Conservation (phyloP, 2,797 vertebrate genomes). For the Micropoecilia bifurca region DNA sequence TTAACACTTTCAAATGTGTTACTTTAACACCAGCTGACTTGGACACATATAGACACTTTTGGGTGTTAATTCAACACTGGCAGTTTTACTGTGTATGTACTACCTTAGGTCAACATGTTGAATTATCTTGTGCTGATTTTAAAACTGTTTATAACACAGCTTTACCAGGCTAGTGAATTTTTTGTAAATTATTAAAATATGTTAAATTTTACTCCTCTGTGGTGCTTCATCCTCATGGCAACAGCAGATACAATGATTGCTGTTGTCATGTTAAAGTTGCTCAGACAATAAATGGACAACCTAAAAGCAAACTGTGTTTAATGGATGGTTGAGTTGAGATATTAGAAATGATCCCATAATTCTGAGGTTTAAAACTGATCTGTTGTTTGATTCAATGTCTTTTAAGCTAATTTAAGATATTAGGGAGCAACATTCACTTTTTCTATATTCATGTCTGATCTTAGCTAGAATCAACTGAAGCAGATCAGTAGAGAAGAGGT, state of each 20-base stretch:
- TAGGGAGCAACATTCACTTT: neutral
- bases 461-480: neutral
- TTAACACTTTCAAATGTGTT: too few species aligned
- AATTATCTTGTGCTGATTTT: neutral
- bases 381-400: neutral
- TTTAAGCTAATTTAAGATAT: neutral
- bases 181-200: slow-evolving; percentile 23
- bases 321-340: neutral
- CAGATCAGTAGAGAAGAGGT: neutral
- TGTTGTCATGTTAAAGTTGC: neutral
- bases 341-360: neutral
- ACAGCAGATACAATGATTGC: neutral
- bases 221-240: neutral
- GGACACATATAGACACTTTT: too few species aligned
- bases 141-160: neutral
- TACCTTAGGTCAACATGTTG: neutral
- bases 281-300: neutral
- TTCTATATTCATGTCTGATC: neutral
- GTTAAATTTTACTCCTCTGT: slow-evolving; percentile 15
- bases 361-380: neutral
- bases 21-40: too few species aligned
- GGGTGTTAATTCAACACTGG: too few species aligned
- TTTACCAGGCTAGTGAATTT: neutral
- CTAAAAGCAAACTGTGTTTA: neutral
- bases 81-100: too few species aligned